These are phyloP conservation scores for Poecile atricapillus DNA, from an alignment of 2,113 vertebrate species.

Conservation along the genomic window DNA sequence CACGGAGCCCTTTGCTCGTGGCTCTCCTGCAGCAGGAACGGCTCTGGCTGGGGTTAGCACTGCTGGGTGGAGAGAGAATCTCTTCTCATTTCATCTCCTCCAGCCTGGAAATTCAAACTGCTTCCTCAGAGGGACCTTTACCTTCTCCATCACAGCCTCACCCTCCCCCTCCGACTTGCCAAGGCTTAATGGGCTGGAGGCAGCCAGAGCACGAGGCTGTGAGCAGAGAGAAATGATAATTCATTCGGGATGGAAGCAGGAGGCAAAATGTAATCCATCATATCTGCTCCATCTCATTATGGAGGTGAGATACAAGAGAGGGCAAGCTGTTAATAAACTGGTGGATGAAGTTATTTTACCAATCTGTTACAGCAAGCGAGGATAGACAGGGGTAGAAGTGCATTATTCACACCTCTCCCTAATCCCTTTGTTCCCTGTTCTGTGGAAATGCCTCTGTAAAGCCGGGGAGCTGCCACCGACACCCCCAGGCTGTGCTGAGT, in stretches of 20 bases:
- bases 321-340: conserved; percentile 71
- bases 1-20: not conserved
- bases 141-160: conserved; percentile 32
- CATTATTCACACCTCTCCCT: conserved; percentile 52
- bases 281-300: conserved; percentile 71
- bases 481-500: too few relatives aligned
- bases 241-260: conserved; percentile 62
- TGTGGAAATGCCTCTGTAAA: not conserved
- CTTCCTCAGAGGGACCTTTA: conserved; percentile 59
- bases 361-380: conserved; percentile 23
- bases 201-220: conserved; percentile 18
- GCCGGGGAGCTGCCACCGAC: not conserved
- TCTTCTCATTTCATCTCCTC: conserved; percentile 1
- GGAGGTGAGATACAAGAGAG: conserved; percentile 71
- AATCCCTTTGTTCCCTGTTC: conserved; percentile 43
- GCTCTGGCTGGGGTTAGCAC: not conserved
- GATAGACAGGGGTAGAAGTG: conserved; percentile 21
- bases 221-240: conserved; percentile 65
- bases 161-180: not conserved
- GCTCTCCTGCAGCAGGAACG: not conserved
- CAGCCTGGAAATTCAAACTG: conserved; percentile 56
- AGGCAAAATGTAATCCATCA: conserved; percentile 70
- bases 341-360: conserved; percentile 62
- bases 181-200: conserved; percentile 42
- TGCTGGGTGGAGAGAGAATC: not conserved